Conservation (phyloP, 2,113 vertebrate genomes). For the Anguilla rostrata region DNA sequence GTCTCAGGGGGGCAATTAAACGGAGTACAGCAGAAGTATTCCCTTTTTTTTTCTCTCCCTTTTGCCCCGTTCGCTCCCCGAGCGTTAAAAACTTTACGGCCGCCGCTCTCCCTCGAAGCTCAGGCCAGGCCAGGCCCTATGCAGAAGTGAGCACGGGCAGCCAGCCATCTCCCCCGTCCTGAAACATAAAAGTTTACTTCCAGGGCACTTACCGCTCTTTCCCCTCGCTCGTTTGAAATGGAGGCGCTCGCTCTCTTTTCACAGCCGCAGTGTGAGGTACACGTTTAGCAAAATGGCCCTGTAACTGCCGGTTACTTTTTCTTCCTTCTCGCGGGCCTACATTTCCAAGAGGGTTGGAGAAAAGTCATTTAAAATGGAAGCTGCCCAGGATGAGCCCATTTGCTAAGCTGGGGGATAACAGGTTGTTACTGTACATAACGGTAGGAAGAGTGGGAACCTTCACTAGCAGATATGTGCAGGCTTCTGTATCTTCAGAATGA, state of each 20-base stretch:
- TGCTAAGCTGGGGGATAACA: too few species aligned
- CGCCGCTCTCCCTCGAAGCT: conserved; percentile 37
- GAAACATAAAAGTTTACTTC: neutral
- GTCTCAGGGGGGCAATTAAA: conserved; percentile 77
- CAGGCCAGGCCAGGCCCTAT: neutral
- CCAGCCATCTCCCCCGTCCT: neutral
- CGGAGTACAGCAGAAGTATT: conserved; percentile 63
- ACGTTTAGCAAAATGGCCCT: too few species aligned
- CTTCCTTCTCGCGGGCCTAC: too few species aligned
- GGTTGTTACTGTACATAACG: too few species aligned
- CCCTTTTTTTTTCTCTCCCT: conserved; percentile 14
- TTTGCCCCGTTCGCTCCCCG: conserved; percentile 57
- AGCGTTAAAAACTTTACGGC: conserved; percentile 61
- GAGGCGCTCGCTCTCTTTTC: neutral
- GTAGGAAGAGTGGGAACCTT: too few species aligned
- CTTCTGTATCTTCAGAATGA: too few species aligned
- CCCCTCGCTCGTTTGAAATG: neutral
- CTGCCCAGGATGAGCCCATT: too few species aligned
- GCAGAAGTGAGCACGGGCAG: neutral
- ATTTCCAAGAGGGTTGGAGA: too few species aligned
- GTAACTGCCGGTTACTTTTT: too few species aligned
- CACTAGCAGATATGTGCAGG: too few species aligned
- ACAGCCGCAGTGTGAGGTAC: neutral
- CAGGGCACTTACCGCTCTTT: neutral
- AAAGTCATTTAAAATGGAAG: too few species aligned